Evolutionary conservation across 2,888 invertebrate genomes (phyloP), one percentile per base, ranked within the genome.

Genomic region (Drosophila birchii): DNA sequence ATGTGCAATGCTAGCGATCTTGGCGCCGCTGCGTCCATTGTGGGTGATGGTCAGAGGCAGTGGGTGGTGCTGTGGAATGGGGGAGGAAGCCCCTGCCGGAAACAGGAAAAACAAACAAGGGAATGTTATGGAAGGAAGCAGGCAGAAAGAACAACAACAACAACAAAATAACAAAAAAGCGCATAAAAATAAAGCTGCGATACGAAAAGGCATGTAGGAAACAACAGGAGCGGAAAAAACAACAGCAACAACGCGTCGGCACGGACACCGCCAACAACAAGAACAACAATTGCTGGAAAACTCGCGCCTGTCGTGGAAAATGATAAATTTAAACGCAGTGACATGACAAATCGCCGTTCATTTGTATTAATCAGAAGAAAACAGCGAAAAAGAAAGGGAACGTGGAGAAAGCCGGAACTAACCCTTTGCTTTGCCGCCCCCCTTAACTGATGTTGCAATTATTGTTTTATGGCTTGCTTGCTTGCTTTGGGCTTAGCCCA

Each of bases 321-420:
- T 90, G 90, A 89, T 89, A 89, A 89, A 89, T 89, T 86, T 83
- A 79, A 87, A 80, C 80, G 77, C 79, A 86, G 89, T 90, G 89
- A 89, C 89, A 90, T 90, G 89, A 89, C 88, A 89, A 89, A 89
- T 89, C 85, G 89, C 82, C 78, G 76, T 81, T 84, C 90, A 89
- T 89, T 90, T 89, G 90, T 89, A 88, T 89, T 89, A 85, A 84
- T 88, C 88, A 86, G 84, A 69, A 67, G 78, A 63, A 74, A 80
- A 75, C 70, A 76, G 78, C 49, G 73, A 78, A 74, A 78, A 71
- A 70, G 39, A 16, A 14, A 29, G 43, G n/a, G 32, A 23, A 20
- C 20, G 54, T 23, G 41, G 63, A 23, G 63, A 53, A 62, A 55
- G 32, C 32, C 26, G 26, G 34, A 20, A 56, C 53, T 39, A 78